phyloP scores from a whole-genome alignment of 2,888 invertebrate genomes.

The Pterobdella sp. region DNA sequence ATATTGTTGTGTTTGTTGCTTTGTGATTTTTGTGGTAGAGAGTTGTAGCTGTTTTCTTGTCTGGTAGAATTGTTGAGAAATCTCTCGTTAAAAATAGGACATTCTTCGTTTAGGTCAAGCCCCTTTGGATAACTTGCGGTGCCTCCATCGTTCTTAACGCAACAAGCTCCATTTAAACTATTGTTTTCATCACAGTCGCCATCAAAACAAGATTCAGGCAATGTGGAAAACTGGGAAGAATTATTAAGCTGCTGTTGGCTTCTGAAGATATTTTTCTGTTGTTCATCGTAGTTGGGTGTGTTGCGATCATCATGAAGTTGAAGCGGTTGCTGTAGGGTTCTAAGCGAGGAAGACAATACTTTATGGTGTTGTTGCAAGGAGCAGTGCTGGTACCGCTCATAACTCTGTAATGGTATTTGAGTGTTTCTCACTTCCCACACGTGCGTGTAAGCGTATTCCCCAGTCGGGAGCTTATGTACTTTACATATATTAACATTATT shows the following conservation, averaged over 20 bases:
- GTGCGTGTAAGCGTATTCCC: conserved; percentile 33
- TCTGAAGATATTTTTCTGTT: neutral
- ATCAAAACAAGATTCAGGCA: too few relatives aligned
- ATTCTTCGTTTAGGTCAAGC: conserved; percentile 8
- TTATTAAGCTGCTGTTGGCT: neutral
- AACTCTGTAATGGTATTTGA: conserved; percentile 22
- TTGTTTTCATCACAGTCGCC: too few relatives aligned
- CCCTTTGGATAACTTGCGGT: neutral
- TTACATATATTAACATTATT: conserved; percentile 29
- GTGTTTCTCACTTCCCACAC: conserved; percentile 32
- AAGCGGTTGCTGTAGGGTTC: conserved; percentile 8
- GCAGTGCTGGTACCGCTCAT: neutral
- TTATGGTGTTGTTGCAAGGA: neutral
- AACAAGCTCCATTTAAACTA: neutral
- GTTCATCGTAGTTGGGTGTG: neutral
- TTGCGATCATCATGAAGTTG: neutral
- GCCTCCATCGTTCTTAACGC: neutral
- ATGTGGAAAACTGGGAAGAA: too few relatives aligned
- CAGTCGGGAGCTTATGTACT: conserved; percentile 30
- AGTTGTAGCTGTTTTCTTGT: conserved; percentile 2
- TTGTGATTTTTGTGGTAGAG: too few relatives aligned
- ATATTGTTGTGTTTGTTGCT: conserved; percentile 21
- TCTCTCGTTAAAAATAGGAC: conserved; percentile 31
- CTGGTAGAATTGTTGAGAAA: conserved; percentile 18
- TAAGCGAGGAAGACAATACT: neutral